These are phyloP conservation scores for Drosophila carrolli DNA, from an alignment of 1,140 invertebrate genomes.

Conservation along the genomic window DNA sequence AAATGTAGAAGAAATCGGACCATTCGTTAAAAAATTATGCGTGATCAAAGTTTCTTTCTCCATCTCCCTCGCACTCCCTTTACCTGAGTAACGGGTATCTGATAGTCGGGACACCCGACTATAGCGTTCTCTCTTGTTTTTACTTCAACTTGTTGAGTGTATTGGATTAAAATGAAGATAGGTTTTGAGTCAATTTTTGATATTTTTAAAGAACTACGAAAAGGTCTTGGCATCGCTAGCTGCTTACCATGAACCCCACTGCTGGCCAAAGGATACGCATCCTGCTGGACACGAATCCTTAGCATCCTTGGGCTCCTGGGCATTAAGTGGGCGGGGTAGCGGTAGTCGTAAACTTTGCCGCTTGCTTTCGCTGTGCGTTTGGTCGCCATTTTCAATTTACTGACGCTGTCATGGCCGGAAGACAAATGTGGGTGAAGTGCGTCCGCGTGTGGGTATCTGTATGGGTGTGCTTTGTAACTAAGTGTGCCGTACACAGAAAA, in stretches of 20 bases:
- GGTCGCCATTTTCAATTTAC: constrained; percentile 73
- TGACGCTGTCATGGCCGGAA: constrained; percentile 73
- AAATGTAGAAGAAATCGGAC: too few relatives aligned
- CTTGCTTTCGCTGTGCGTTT: constrained; percentile 54
- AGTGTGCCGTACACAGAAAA: background rate
- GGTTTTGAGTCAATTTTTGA: too few relatives aligned
- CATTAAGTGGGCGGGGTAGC: background rate
- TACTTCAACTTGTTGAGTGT: too few relatives aligned
- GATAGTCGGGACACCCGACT: too few relatives aligned
- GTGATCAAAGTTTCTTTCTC: too few relatives aligned
- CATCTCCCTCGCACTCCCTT: too few relatives aligned
- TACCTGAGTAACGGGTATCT: too few relatives aligned
- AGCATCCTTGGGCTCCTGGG: background rate
- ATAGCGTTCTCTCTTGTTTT: too few relatives aligned
- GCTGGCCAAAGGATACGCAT: background rate
- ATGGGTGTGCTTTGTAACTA: constrained; percentile 3
- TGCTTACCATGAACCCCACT: background rate
- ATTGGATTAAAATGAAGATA: too few relatives aligned
- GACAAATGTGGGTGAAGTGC: constrained; percentile 60
- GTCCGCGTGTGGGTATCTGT: constrained; percentile 6
- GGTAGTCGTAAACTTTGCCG: constrained; percentile 41
- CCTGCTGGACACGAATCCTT: constrained; percentile 4
- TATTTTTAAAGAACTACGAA: too few relatives aligned
- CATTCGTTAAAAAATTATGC: too few relatives aligned
- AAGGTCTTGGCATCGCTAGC: background rate